Percentiles rank a stretch among this genome's conserved stretches.
phyloP scores from a whole-genome alignment of 2,888 invertebrate species.

The Lasioglossum vierecki region DNA sequence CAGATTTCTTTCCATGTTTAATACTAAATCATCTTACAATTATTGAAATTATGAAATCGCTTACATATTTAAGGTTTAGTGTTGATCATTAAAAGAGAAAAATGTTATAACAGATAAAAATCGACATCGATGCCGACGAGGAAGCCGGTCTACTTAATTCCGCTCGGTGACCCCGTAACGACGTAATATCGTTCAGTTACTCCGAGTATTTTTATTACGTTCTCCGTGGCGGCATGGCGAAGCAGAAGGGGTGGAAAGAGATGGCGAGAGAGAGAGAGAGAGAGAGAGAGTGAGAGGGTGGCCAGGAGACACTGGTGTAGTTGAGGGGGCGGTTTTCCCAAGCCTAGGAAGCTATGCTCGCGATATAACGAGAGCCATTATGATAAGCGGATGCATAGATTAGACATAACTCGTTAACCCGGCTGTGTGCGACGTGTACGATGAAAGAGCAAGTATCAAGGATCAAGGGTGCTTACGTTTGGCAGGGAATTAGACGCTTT shows the following conservation, averaged over 20 bases:
- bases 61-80: too few relatives aligned
- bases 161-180: slow-evolving; percentile 62
- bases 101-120: not conserved
- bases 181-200: slow-evolving; percentile 72
- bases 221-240: slow-evolving; percentile 42
- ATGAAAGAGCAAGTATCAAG: slow-evolving; percentile 37
- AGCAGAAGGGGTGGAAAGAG: slow-evolving; percentile 14
- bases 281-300: slow-evolving; percentile 9
- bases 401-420: slow-evolving; percentile 82
- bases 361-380: slow-evolving; percentile 82
- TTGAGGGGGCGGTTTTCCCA: slow-evolving; percentile 55
- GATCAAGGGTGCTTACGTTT: slow-evolving; percentile 30
- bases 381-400: slow-evolving; percentile 83
- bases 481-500: slow-evolving; percentile 20
- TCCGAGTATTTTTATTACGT: slow-evolving; percentile 71
- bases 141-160: slow-evolving; percentile 60
- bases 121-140: slow-evolving; percentile 34
- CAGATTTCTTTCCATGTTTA: too few relatives aligned
- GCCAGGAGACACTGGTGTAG: slow-evolving; percentile 49
- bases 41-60: too few relatives aligned
- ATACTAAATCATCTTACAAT: too few relatives aligned
- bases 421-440: slow-evolving; percentile 74
- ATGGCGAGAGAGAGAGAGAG: not conserved
- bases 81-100: not conserved
- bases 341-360: slow-evolving; percentile 68